Evolutionary conservation across 2,113 vertebrate species (phyloP).

Genomic region (Jaculus jaculus): DNA sequence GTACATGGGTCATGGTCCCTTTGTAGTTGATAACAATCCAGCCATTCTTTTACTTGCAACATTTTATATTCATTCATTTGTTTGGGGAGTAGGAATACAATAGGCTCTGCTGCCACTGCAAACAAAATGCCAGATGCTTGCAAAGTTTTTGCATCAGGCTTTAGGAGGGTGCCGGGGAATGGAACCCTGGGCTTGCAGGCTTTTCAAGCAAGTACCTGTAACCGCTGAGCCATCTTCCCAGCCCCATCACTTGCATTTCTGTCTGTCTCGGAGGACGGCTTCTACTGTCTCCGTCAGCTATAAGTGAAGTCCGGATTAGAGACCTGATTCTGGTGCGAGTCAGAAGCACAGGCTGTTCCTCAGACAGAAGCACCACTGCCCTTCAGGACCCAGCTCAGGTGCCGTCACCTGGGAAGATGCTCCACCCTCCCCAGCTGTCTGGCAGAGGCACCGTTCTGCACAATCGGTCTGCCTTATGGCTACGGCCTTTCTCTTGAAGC

Average conservation of each 20-base stretch:
- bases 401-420: neutral
- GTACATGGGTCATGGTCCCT: neutral
- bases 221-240: too few relatives aligned
- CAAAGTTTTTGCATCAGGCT: too few relatives aligned
- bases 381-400: neutral
- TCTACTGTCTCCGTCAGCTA: neutral
- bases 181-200: too few relatives aligned
- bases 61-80: too few relatives aligned
- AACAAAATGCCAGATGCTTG: too few relatives aligned
- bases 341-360: neutral
- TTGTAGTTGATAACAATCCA: neutral
- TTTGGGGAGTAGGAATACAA: too few relatives aligned
- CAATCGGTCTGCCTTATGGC: too few relatives aligned
- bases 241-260: neutral
- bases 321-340: neutral
- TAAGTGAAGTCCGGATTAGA: neutral
- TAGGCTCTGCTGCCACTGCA: too few relatives aligned
- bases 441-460: neutral
- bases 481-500: neutral
- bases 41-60: neutral
- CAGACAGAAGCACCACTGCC: fast-evolving
- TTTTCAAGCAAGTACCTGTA: too few relatives aligned
- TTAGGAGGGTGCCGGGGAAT: too few relatives aligned
- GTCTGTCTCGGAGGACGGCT: neutral
- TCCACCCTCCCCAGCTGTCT: neutral